Conservation (phyloP, 2,888 invertebrate genomes). For the Plagiodera versicolora region DNA sequence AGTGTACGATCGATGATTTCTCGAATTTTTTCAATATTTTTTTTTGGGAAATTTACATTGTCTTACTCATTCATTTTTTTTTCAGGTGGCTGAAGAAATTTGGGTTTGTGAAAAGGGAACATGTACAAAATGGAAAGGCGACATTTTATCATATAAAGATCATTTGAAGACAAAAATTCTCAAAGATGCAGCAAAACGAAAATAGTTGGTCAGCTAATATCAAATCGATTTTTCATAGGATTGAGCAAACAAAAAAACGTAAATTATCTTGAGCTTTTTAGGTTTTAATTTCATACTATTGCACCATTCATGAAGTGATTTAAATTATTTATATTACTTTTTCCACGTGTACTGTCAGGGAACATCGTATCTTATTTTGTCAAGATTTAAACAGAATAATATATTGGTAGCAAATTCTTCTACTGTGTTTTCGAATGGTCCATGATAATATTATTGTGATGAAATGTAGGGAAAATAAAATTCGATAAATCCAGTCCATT, state of each 20-base stretch:
- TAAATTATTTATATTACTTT: not conserved
- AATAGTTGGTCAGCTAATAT: conserved; percentile 41
- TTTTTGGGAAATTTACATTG: too few species aligned
- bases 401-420: conserved; percentile 4
- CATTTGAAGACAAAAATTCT: conserved; percentile 86
- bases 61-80: too few species aligned
- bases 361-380: too few species aligned
- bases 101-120: conserved; percentile 98
- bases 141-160: conserved; percentile 95
- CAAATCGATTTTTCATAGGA: conserved; percentile 4
- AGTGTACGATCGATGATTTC: too few species aligned
- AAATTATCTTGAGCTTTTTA: not conserved
- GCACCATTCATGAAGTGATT: not conserved
- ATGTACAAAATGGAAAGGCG: conserved; percentile 96
- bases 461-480: conserved; percentile 17
- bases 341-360: not conserved
- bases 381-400: not conserved
- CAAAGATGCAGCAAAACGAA: conserved; percentile 65
- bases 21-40: not conserved
- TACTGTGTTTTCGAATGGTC: conserved; percentile 14
- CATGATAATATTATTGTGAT: conserved; percentile 23
- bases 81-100: conserved; percentile 96
- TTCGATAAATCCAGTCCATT: conserved; percentile 8
- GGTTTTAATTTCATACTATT: not conserved
- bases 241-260: conserved; percentile 1